Evolutionary conservation across 30 jellyfish, hydroid and myxozoan species (phyloP).

Genomic region (Mastigias papua): DNA sequence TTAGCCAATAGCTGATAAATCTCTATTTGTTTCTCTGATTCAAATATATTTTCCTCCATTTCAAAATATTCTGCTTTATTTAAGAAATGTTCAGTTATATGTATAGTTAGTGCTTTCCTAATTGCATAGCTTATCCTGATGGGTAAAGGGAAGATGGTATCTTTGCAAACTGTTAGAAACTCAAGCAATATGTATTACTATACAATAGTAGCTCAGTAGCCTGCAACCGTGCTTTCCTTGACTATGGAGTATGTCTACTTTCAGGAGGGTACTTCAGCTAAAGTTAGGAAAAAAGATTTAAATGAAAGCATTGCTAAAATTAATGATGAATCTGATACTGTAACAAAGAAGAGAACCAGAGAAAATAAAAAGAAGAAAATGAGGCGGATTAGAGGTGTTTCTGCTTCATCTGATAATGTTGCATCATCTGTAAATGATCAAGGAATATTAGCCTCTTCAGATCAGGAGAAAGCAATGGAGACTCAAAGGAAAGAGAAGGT

Average conservation of each 20-base stretch:
- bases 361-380: background rate
- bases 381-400: background rate
- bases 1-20: no score
- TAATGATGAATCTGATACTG: background rate
- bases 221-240: background rate
- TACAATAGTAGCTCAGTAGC: no score
- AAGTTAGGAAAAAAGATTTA: slow-evolving; percentile 1
- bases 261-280: slow-evolving; percentile 14
- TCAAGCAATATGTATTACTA: no score
- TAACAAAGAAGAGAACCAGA: background rate
- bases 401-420: background rate
- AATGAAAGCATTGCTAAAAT: background rate
- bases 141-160: no score
- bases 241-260: background rate
- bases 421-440: background rate
- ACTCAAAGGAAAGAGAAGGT: background rate
- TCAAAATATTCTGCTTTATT: no score
- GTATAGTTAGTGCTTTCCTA: no score
- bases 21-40: background rate
- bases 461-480: background rate
- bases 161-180: no score
- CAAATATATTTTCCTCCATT: background rate
- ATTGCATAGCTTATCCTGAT: no score
- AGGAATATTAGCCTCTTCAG: background rate
- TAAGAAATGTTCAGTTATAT: no score